Evolutionary conservation across 1,140 invertebrate genomes (phyloP).

Genomic region (Sinonovacula constricta): DNA sequence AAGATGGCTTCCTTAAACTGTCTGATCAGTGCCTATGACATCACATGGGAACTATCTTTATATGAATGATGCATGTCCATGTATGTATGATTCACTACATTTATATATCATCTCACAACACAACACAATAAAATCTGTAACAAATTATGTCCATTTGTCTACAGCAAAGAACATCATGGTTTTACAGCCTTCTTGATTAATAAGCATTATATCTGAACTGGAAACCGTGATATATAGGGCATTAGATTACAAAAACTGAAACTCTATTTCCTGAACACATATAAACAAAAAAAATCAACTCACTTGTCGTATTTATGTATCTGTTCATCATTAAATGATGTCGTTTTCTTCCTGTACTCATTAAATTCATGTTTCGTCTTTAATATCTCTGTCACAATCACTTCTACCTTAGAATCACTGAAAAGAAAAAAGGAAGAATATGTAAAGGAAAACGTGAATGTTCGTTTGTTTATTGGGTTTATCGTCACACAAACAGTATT

Average conservation of each 20-base stretch:
- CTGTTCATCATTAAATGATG: constrained; percentile 49
- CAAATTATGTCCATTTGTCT: not conserved
- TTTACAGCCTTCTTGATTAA: not conserved
- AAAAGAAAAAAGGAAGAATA: constrained; percentile 19
- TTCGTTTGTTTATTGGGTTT: no score
- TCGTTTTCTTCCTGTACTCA: constrained; percentile 29
- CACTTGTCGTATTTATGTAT: constrained; percentile 54
- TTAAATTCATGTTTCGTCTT: constrained; percentile 33
- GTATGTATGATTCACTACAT: not conserved
- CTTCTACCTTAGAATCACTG: constrained; percentile 40
- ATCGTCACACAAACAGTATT: no score
- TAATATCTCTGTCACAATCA: constrained; percentile 31
- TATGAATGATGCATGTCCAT: not conserved
- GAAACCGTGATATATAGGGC: no score
- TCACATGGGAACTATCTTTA: no score
- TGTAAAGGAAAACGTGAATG: no score
- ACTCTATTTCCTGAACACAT: not conserved
- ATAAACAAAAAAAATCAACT: not conserved
- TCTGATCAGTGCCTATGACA: no score
- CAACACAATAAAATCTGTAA: not conserved
- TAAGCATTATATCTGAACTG: not conserved
- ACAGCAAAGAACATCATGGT: not conserved
- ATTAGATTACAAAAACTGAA: no score
- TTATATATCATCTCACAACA: not conserved
- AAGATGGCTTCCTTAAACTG: no score